Percentiles rank a stretch among this genome's conserved stretches.
Conservation (phyloP, 1,140 invertebrate species). For the Drosophila ironensis region DNA sequence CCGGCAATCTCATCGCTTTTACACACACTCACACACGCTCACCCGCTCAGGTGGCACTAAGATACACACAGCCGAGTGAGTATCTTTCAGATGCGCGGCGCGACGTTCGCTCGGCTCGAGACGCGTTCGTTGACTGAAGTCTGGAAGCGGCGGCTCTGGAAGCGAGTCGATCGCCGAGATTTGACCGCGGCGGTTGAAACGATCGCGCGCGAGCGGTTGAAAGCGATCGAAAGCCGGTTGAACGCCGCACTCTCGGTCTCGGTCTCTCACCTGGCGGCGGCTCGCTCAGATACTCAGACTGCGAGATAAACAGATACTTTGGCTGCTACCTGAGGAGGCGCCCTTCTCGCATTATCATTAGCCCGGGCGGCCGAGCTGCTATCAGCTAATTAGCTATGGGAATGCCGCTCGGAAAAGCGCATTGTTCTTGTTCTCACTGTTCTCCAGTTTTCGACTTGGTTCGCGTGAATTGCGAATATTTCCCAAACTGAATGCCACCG, state of each 20-base stretch:
- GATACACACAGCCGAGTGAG: constrained; percentile 3
- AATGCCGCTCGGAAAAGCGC: constrained; percentile 41
- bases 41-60: constrained; percentile 9
- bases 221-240: constrained; percentile 47
- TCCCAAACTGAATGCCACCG: constrained; percentile 51
- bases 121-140: constrained; percentile 71
- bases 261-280: background rate
- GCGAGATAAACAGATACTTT: constrained; percentile 6
- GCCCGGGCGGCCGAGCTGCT: constrained; percentile 55
- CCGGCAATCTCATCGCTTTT: constrained; percentile 60
- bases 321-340: constrained; percentile 64
- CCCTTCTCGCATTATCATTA: constrained; percentile 76
- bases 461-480: constrained; percentile 48
- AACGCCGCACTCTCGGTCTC: no score
- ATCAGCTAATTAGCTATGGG: no score
- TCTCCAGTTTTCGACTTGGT: constrained; percentile 20
- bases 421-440: constrained; percentile 52
- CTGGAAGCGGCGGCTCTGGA: constrained; percentile 6
- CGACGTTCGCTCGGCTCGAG: constrained; percentile 66
- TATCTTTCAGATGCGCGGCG: constrained; percentile 27
- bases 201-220: no score
- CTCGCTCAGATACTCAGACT: background rate
- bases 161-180: constrained; percentile 54
- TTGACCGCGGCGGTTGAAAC: constrained; percentile 53
- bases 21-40: constrained; percentile 23